Base-by-base conservation (phyloP, 2,888 invertebrate species). In the Agonum fuliginosum region DNA sequence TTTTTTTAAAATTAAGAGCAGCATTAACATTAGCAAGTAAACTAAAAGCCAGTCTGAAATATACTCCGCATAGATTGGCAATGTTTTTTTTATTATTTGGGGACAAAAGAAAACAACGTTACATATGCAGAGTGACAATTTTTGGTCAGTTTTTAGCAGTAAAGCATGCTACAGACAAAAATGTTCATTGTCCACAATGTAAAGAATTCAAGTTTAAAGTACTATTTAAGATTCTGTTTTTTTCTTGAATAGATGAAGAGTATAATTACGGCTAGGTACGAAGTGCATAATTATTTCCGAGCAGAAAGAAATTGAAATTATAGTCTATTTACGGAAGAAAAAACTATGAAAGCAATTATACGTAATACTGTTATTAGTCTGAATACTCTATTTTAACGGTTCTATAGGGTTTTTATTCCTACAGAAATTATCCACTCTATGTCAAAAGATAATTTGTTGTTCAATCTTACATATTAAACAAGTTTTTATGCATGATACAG, bases 281-380 rank as follows among this genome's bases (percentile, higher is more conserved):
- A 54, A 54, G 54, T 24, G 54, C 54, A 54, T 54, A 54, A 54
- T 54, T 54, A 54, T 54, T 54, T 54, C 54, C 27, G 54, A 54
- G 54, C 54, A 24, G 54, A 54, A 54, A 24, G 22, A 54, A 54
- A 54, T 54, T 54, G 22, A 54, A 54, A 54, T 54, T 54, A 54
- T 54, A 54, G 54, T 54, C 54, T 54, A 54, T 54, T 54, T 54
- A 54, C 22, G 54, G 54, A 27, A 24, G 54, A 27, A 24, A 54
- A 54, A 54, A 54, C 22, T 54, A 27, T 54, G 24, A 27, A 54
- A 54, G 54, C 54, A 54, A 54, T 54, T 54, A 54, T 54, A 27
- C 14, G 24, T 54, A 54, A 54, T 54, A 54, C 54, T 54, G 54
- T 54, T 54, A 54, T 54, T 54, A 54, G 24, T 12, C 27, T 24